A percentile compares a stretch with the other conserved stretches of the same genome.
These are phyloP conservation scores for Cryptocephalus moraei DNA, from an alignment of 2,888 invertebrate genomes.

Conservation along the genomic window DNA sequence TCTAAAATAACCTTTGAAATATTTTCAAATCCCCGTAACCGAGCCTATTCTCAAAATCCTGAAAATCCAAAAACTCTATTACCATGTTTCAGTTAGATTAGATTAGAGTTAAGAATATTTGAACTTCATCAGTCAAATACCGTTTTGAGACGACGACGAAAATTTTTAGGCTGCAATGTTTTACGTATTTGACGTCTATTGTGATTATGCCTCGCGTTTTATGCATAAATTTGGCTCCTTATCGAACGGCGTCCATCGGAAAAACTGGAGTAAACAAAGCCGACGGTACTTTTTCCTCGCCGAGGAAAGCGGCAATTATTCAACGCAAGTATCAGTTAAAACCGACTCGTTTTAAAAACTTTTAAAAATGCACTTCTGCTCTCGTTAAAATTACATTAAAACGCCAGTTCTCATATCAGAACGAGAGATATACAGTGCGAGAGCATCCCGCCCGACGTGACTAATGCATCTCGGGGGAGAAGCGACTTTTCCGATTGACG, in stretches of 20 bases:
- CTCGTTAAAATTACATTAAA: slow-evolving; percentile 38
- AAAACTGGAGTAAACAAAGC: background rate
- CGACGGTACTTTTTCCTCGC: background rate
- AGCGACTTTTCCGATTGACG: slow-evolving; percentile 26
- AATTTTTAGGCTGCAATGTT: no score
- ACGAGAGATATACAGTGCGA: slow-evolving; percentile 17
- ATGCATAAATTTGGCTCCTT: no score
- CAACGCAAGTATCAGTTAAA: slow-evolving; percentile 6
- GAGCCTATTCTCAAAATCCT: no score
- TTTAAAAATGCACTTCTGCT: slow-evolving; percentile 14
- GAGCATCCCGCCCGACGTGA: slow-evolving; percentile 20
- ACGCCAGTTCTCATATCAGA: slow-evolving; percentile 32
- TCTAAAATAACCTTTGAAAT: no score
- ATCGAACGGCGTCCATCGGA: background rate
- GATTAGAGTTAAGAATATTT: no score
- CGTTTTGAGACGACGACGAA: no score
- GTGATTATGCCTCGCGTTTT: no score
- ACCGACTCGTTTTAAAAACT: slow-evolving; percentile 6
- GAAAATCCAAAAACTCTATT: no score
- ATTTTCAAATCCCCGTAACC: no score
- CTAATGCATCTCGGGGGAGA: slow-evolving; percentile 23
- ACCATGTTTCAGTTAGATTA: no score
- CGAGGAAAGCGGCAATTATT: slow-evolving; percentile 2
- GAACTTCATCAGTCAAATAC: no score
- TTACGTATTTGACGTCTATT: no score